phyloP scores from a whole-genome alignment of 37 sponge, comb jelly and placozoan genomes.

The Theonella swinhoei region DNA sequence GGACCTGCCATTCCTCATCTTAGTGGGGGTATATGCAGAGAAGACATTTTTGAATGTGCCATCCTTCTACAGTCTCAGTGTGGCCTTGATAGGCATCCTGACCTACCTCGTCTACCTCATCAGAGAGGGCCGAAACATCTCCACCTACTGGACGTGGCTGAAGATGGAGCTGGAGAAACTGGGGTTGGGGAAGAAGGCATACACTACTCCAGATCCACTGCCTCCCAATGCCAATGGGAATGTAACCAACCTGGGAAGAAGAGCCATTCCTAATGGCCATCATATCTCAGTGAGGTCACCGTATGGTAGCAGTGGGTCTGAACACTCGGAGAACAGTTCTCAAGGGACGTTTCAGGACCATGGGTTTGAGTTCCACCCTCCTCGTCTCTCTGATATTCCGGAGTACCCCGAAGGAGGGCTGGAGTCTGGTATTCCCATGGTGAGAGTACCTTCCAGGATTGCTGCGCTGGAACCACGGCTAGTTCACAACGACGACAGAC shows the following conservation, averaged over 20 bases:
- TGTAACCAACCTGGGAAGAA: conserved; percentile 5
- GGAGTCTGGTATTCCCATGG: not conserved
- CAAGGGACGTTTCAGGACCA: conserved; percentile 21
- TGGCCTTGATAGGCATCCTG: conserved; percentile 34
- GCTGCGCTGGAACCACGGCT: not conserved
- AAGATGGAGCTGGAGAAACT: not conserved
- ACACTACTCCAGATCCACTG: not conserved
- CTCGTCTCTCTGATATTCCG: conserved; percentile 17
- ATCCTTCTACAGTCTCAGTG: conserved; percentile 37
- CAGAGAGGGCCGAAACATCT: conserved; percentile 29
- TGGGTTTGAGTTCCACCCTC: not conserved
- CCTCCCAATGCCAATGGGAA: not conserved
- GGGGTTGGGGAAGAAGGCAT: not conserved
- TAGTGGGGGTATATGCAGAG: conserved; percentile 19
- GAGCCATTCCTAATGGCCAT: not conserved
- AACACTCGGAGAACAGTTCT: conserved; percentile 48
- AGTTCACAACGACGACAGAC: not conserved
- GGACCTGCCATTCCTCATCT: conserved; percentile 53
- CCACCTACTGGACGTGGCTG: conserved; percentile 24
- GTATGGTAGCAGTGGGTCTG: conserved; percentile 46
- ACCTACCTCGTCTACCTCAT: conserved; percentile 36
- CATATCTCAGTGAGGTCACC: not conserved
- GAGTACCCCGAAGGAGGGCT: conserved; percentile 9
- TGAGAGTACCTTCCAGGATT: not conserved
- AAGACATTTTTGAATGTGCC: conserved; percentile 8